Conservation (phyloP, 1,140 invertebrate species). For the Drosophila rufa region DNA sequence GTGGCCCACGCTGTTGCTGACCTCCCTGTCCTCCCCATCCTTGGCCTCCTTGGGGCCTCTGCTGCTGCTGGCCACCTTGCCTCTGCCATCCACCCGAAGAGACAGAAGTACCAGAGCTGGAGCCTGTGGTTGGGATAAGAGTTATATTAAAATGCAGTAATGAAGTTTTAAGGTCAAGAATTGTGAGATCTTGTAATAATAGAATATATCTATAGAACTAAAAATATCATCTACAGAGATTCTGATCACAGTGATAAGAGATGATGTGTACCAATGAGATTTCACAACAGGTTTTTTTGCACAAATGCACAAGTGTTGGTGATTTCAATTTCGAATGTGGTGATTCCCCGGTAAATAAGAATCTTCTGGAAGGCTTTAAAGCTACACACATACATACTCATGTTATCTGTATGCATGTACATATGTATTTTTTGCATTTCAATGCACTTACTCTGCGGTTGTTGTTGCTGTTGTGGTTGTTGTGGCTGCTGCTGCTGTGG, state of each 20-base stretch:
- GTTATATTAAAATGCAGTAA: neutral
- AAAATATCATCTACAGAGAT: neutral
- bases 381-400: neutral
- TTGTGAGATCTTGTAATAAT: neutral
- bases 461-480: constrained; percentile 8
- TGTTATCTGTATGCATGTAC: neutral
- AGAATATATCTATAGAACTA: neutral
- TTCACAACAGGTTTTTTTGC: neutral
- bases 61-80: constrained; percentile 14
- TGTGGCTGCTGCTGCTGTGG: constrained; percentile 7
- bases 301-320: neutral
- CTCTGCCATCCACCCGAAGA: constrained; percentile 10
- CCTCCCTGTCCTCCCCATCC: constrained; percentile 20
- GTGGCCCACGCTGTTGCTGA: constrained; percentile 20
- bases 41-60: constrained; percentile 1
- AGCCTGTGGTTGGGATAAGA: neutral
- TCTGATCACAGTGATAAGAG: neutral
- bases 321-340: constrained; percentile 21
- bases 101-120: constrained; percentile 8
- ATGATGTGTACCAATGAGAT: neutral
- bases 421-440: neutral
- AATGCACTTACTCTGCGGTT: constrained; percentile 26
- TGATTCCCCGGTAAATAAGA: constrained; percentile 4
- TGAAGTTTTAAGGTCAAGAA: neutral
- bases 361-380: constrained; percentile 3